Evolutionary conservation across 2,113 vertebrate genomes (phyloP).

Genomic region (Microcebus murinus): DNA sequence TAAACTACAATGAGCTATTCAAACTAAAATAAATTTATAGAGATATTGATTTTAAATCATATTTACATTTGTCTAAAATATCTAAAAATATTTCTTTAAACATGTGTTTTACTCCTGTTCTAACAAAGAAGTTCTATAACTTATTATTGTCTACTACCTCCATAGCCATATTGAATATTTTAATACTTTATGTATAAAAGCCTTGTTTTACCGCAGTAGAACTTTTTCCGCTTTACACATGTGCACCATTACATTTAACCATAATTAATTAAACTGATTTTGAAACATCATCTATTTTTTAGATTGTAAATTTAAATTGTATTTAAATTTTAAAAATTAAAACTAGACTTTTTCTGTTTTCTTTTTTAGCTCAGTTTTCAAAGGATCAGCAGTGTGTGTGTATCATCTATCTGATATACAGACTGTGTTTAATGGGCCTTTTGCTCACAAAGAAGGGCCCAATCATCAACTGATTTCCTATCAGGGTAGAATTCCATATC

Average conservation of each 20-base stretch:
- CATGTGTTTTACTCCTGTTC: slow-evolving; percentile 37
- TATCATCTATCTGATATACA: slow-evolving; percentile 98
- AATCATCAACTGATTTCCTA: slow-evolving; percentile 97
- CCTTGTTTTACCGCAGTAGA: neutral
- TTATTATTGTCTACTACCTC: neutral
- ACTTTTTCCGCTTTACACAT: neutral
- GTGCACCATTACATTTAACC: neutral
- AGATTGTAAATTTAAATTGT: neutral
- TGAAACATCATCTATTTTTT: neutral
- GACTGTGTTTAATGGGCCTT: slow-evolving; percentile 98
- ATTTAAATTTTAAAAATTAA: neutral
- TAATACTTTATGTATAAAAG: neutral
- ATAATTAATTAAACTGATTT: neutral
- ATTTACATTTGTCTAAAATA: neutral
- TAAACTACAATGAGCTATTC: neutral
- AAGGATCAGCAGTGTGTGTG: slow-evolving; percentile 97
- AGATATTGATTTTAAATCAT: neutral
- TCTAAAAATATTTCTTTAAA: neutral
- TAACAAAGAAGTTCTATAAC: slow-evolving; percentile 34
- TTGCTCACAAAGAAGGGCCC: slow-evolving; percentile 97
- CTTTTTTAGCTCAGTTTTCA: slow-evolving; percentile 94
- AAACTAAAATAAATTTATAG: neutral
- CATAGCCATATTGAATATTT: neutral
- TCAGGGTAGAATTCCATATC: slow-evolving; percentile 97
- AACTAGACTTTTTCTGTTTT: neutral